These are phyloP conservation scores for Conger conger DNA, from an alignment of 2,113 vertebrate species.

Conservation along the genomic window DNA sequence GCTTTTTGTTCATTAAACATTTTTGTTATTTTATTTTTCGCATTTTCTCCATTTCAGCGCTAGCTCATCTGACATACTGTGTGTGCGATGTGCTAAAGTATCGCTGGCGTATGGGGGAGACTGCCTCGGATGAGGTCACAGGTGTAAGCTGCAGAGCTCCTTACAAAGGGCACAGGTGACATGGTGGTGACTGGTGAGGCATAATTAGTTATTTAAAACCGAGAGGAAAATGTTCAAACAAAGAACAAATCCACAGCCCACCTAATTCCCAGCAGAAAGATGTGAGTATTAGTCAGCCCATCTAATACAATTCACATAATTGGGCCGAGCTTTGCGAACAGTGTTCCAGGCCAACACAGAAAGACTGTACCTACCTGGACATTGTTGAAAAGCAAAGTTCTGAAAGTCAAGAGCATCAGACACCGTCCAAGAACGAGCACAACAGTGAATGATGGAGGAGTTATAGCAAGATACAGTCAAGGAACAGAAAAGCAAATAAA, in stretches of 20 bases:
- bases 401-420: no score
- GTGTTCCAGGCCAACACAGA: neutral
- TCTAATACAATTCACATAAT: neutral
- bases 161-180: no score
- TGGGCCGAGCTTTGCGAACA: neutral
- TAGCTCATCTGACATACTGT: neutral
- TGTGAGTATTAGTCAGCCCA: neutral
- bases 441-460: no score
- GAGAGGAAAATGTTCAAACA: neutral
- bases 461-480: no score
- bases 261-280: neutral
- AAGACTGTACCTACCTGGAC: no score
- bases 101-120: neutral
- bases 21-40: no score
- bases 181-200: neutral
- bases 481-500: no score
- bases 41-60: no score
- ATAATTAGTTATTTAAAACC: neutral
- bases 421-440: no score
- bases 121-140: neutral
- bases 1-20: no score
- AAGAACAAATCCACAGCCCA: neutral
- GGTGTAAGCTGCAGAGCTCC: neutral
- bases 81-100: neutral
- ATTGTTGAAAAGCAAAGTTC: no score